These are phyloP conservation scores for Luscinia luscinia DNA, from an alignment of 2,797 vertebrate species.

Conservation along the genomic window DNA sequence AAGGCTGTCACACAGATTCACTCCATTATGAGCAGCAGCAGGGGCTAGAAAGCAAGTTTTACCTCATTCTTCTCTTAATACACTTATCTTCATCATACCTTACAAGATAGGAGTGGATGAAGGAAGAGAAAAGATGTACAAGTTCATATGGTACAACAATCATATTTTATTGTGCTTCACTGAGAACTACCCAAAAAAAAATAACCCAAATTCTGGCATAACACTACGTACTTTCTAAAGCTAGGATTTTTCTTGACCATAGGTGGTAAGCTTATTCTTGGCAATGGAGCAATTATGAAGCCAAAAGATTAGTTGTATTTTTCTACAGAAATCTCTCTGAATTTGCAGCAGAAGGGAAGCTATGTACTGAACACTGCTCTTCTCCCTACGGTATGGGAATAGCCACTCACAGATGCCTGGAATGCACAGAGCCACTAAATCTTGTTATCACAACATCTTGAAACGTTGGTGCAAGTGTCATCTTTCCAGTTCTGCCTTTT, in stretches of 20 bases:
- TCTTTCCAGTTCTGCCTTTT: not conserved
- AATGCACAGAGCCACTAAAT: not conserved
- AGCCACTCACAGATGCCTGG: not conserved
- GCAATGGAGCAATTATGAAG: not conserved
- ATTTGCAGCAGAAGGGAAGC: not conserved
- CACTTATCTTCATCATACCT: constrained; percentile 90
- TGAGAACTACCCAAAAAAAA: not conserved
- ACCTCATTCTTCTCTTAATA: constrained; percentile 90
- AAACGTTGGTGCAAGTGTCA: not conserved
- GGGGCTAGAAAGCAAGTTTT: constrained; percentile 75
- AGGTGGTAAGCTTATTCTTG: not conserved
- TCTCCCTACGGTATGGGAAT: not conserved
- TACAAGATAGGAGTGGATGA: constrained; percentile 76
- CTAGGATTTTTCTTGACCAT: not conserved
- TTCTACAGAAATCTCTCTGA: not conserved
- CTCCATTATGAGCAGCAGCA: constrained; percentile 54
- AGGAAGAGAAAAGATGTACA: constrained; percentile 59
- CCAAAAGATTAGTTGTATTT: not conserved
- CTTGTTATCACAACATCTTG: not conserved
- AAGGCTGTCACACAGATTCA: constrained; percentile 57
- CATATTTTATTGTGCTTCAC: not conserved
- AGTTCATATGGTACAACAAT: constrained; percentile 8
- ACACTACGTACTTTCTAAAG: not conserved
- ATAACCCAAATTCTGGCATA: not conserved
- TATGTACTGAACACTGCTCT: not conserved